Conservation (phyloP, 2,888 invertebrate species). For the Stenotaenia linearis region DNA sequence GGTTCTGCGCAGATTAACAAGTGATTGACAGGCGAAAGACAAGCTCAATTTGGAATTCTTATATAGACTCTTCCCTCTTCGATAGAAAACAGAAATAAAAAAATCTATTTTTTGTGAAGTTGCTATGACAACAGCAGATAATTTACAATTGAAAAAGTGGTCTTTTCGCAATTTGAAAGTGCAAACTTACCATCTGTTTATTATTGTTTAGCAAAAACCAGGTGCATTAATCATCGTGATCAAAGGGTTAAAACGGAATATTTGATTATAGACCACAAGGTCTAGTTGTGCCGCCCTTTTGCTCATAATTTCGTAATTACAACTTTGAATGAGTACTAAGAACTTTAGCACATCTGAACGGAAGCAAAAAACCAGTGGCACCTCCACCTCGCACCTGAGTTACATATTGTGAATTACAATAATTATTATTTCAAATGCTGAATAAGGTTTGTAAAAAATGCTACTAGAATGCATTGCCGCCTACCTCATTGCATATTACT, state of each 20-base stretch:
- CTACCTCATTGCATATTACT: background rate
- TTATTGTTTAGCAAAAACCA: background rate
- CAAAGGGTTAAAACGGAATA: background rate
- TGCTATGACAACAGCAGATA: too few species aligned
- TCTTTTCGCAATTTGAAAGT: background rate
- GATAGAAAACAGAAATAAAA: background rate
- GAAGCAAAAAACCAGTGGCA: background rate
- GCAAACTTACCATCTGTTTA: background rate
- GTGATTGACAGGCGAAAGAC: constrained; percentile 6
- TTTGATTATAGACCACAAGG: background rate
- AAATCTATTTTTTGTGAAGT: too few species aligned
- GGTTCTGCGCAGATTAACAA: constrained; percentile 14
- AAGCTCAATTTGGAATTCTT: constrained; percentile 1
- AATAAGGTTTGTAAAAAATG: background rate
- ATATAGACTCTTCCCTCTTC: background rate
- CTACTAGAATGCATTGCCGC: background rate
- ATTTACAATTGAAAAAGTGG: background rate
- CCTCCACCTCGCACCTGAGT: background rate
- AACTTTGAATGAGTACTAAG: background rate
- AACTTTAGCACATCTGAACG: constrained; percentile 18
- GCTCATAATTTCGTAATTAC: constrained; percentile 9
- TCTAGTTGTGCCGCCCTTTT: background rate
- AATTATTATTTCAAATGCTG: background rate
- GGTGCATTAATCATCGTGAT: background rate
- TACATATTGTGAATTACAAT: background rate